Conservation (phyloP, 2,113 vertebrate genomes). For the Marcusenius ussheri region DNA sequence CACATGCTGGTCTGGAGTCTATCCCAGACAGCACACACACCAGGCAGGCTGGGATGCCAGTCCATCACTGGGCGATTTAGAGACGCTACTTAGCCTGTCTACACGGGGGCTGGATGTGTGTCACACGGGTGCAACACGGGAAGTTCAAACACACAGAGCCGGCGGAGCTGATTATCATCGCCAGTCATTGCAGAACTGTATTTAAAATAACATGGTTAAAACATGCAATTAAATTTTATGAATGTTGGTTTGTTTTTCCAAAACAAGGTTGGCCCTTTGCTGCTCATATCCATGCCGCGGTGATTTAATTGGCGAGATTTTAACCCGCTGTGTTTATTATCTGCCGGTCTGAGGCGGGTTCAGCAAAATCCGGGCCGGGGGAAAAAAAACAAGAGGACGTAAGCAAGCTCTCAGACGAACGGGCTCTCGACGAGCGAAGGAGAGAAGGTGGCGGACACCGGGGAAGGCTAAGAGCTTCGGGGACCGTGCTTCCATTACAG, state of each 20-base stretch:
- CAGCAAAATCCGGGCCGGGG: background rate
- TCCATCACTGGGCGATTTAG: background rate
- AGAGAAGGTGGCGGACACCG: background rate
- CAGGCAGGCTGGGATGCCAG: background rate
- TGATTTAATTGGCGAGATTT: background rate
- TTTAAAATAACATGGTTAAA: background rate
- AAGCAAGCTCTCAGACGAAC: background rate
- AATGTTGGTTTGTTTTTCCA: background rate
- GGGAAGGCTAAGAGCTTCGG: background rate
- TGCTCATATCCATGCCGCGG: too few species aligned
- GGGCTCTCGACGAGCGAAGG: background rate
- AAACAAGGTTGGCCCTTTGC: background rate
- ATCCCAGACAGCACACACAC: background rate
- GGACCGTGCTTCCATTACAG: too few species aligned
- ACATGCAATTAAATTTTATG: background rate
- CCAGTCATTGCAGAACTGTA: background rate
- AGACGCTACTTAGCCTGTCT: background rate
- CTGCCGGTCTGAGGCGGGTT: background rate
- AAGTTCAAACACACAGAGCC: background rate
- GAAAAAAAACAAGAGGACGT: background rate
- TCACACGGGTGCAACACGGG: background rate
- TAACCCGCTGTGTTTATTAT: background rate
- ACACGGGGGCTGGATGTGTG: background rate
- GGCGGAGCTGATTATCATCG: background rate
- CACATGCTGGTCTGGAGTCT: background rate